Percentiles rank a stretch among this genome's conserved stretches.
These are phyloP conservation scores for Anoplopoma fimbria DNA, from an alignment of 2,113 vertebrate species.

Conservation along the genomic window DNA sequence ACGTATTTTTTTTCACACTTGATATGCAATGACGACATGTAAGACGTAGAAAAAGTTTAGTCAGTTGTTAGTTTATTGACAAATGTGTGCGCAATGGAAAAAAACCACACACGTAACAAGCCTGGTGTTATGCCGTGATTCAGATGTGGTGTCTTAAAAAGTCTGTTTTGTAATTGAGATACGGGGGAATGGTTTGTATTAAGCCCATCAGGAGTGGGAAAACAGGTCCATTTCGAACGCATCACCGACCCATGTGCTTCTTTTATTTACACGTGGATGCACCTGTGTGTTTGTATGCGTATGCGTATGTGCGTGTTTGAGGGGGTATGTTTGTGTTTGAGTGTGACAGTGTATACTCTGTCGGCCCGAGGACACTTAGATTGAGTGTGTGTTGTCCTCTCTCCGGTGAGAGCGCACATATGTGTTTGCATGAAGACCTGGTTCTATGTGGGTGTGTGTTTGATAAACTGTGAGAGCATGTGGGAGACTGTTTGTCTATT, in stretches of 20 bases:
- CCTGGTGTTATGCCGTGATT: slow-evolving; percentile 31
- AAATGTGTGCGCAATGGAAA: slow-evolving; percentile 42
- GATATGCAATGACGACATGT: not conserved
- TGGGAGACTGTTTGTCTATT: slow-evolving; percentile 87
- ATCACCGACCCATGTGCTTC: slow-evolving; percentile 52
- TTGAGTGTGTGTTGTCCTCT: slow-evolving; percentile 73
- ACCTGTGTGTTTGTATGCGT: slow-evolving; percentile 77
- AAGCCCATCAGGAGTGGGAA: slow-evolving; percentile 53
- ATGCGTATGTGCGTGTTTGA: slow-evolving; percentile 63
- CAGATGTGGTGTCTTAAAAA: slow-evolving; percentile 56
- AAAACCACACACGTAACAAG: not conserved
- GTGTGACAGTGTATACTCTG: slow-evolving; percentile 80
- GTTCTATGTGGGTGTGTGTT: slow-evolving; percentile 85
- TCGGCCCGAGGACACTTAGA: slow-evolving; percentile 72
- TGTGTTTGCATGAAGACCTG: slow-evolving; percentile 84
- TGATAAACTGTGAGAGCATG: slow-evolving; percentile 86
- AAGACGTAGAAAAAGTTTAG: not conserved
- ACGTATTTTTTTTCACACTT: not conserved
- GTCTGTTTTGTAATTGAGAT: slow-evolving; percentile 38
- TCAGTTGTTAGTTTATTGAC: slow-evolving; percentile 5
- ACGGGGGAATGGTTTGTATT: slow-evolving; percentile 48
- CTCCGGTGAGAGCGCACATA: slow-evolving; percentile 75
- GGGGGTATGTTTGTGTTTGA: slow-evolving; percentile 77
- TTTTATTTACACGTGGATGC: slow-evolving; percentile 77
- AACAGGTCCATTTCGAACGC: slow-evolving; percentile 53